Base-by-base conservation (phyloP, 2,888 invertebrate species). In the Phlogophora meticulosa region DNA sequence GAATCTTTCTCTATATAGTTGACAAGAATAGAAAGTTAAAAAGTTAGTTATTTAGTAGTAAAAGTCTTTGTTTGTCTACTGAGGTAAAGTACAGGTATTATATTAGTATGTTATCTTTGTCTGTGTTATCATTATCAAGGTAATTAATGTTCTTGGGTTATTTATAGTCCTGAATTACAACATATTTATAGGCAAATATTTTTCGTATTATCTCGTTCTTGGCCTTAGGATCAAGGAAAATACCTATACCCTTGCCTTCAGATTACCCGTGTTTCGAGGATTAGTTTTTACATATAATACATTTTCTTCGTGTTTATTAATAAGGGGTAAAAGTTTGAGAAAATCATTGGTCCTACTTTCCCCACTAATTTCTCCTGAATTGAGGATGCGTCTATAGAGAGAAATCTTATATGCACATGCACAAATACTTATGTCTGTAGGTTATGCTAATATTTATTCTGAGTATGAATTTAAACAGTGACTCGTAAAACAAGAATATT, bases 331-430 rank as follows among this genome's bases (percentile, higher is more conserved):
- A 28, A 3, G 22, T 28, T 17, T 3, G 13, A 13, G 22, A 38
- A 9, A 42, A 55, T 42, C 9, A 17, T 13, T 22, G 13, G 42
- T 56, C 4, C 28, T 20, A 17, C 9, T 38, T 1, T n/a, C 7
- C 5, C 10, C n/a, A 2, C 59, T 32, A 20, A 28, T 62, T 48
- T 59, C 60, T 70, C 46, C 17, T n/a, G 4, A 70, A 67, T 67
- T 2, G 13, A 70, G 60, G 70, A 66, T 70, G 38, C 60, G 66
- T 66, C 46, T n/a, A 69, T 32, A 7, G 10, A 69, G 24, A 34
- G 60, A 67, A 67, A 59, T 46, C 2, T 22, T 13, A n/a, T 10
- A 38, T 59, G 66, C 24, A 34, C 34, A 34, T 70, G 70, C 60
- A 48, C 2, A 32, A 32, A 17, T 40, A 28, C 20, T 15, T 46